These are phyloP conservation scores for Picathartes gymnocephalus DNA, from an alignment of 2,113 vertebrate species.

Conservation along the genomic window DNA sequence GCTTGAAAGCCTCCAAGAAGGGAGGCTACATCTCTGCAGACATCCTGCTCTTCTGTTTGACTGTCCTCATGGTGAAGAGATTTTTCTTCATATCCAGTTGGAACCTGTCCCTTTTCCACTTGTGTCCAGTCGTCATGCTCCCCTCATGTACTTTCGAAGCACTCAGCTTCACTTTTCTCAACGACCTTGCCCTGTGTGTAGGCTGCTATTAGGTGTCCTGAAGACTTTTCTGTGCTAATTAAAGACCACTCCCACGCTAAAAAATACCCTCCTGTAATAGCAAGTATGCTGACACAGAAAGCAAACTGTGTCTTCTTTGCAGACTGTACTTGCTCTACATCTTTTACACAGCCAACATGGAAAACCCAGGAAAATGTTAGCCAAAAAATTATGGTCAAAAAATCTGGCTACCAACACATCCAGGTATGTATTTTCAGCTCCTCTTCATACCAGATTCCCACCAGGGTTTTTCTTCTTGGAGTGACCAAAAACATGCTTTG, in stretches of 20 bases:
- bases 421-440: rapidly evolving
- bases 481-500: not conserved
- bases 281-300: not conserved
- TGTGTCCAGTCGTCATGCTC: not conserved
- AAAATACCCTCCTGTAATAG: not conserved
- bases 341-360: not conserved
- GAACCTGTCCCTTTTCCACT: not conserved
- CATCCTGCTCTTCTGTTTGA: not conserved
- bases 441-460: not conserved
- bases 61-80: not conserved
- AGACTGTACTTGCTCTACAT: not conserved
- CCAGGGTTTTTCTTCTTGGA: not conserved
- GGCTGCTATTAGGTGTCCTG: not conserved
- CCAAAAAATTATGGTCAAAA: not conserved
- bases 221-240: not conserved
- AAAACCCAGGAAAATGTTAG: not conserved
- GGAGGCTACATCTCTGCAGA: not conserved
- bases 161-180: not conserved
- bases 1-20: not conserved
- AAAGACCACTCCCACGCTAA: not conserved
- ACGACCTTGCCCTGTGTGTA: not conserved
- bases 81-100: not conserved
- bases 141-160: rapidly evolving
- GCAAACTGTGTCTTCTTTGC: not conserved
- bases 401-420: not conserved